Conservation (phyloP, 2,113 vertebrate genomes). For the Eurypyga helias region DNA sequence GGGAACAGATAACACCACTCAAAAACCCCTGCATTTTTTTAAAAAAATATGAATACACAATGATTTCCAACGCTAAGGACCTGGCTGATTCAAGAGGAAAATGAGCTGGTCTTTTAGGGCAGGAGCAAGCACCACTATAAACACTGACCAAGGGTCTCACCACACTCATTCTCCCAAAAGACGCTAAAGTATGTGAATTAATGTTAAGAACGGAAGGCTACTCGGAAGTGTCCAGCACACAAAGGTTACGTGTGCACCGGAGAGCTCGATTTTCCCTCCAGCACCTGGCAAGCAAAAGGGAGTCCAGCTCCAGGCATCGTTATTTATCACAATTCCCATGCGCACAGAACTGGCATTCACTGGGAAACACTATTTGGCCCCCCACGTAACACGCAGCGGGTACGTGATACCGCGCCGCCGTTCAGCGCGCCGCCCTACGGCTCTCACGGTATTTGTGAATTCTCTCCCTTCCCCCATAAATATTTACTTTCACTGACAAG, state of each 20-base stretch:
- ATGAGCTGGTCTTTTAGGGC: neutral
- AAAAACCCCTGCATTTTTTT: neutral
- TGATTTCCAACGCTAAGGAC: neutral
- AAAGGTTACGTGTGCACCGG: neutral
- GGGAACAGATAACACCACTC: neutral
- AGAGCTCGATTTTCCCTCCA: neutral
- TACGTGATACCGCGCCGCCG: neutral
- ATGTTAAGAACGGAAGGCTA: neutral
- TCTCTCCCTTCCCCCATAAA: neutral
- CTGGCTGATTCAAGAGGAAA: neutral
- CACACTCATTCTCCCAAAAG: neutral
- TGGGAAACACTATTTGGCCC: neutral
- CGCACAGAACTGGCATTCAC: neutral
- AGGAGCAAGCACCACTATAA: neutral
- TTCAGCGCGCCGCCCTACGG: neutral
- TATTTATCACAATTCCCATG: neutral
- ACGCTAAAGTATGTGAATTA: neutral
- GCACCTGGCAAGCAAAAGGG: neutral
- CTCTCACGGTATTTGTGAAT: neutral
- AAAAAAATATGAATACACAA: neutral
- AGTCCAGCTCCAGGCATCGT: neutral
- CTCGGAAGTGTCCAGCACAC: neutral
- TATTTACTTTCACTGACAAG: neutral
- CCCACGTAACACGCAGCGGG: neutral
- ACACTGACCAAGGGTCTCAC: neutral